Evolutionary conservation across 1,140 invertebrate species (phyloP), one percentile per base, ranked within the genome.

Genomic region (Cotesia vestalis): DNA sequence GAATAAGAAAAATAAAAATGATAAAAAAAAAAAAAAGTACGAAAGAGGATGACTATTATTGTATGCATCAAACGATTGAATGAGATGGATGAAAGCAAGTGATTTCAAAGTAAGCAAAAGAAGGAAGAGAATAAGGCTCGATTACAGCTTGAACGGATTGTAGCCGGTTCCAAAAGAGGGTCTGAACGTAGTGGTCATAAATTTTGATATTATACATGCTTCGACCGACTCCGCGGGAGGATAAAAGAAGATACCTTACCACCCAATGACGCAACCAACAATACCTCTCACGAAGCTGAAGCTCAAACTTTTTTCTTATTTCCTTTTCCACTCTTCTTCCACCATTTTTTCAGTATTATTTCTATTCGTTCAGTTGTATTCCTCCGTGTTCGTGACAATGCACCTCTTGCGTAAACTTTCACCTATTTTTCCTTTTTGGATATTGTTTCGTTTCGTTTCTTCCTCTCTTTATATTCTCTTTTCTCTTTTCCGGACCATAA

Each of bases 171-270:
- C 66, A 75, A 75, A 77, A 72, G 76, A 75, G 79, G 79, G 75
- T 76, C 76, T 67, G 72, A 76, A 75, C 6, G 67, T 71, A 9
- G 57, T 62, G 75, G 81, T 73, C 80, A 83, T 85, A 85, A 85
- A 85, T 85, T 85, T 84, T 67, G 79, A 84, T 84, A 84, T 84
- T 85, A 83, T 85, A 80, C 78, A 76, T 75, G 77, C 76, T 75
- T 72, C 74, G 53, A 66, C 55, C 74, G 27, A 63, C 70, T 55
- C 46, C 14, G 68, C 12, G 69, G 57, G 46, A 72, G 14, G 59
- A 59, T 66, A 66, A 63, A 46, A 40, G 36, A 36, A 67, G 27
- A 51, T 52, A 57, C 66, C 74, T 69, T 52, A 67, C 52, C 55
- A 66, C 72, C 74, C 78, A 72, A 78, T 85, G 83, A 84, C 81